Conservation (phyloP, 2,797 vertebrate species). For the Neosilurus mollespiculum region DNA sequence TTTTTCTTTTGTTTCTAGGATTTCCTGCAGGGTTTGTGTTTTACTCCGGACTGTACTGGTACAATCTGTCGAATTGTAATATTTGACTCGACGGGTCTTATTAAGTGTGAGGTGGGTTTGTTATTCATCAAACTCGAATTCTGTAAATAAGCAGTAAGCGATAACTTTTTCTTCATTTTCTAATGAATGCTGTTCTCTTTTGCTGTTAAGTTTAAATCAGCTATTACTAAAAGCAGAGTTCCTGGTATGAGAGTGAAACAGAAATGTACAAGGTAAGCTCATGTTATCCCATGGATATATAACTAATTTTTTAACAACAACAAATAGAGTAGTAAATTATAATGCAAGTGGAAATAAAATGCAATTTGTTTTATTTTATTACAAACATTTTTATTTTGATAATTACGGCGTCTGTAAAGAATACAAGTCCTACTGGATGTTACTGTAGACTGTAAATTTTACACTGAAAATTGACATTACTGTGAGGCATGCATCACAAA, state of each 20-base stretch:
- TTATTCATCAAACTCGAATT: too few species aligned
- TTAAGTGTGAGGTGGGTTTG: slow-evolving; percentile 86
- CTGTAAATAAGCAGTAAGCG: neutral
- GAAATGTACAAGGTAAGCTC: slow-evolving; percentile 84
- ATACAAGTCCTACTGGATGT: too few species aligned
- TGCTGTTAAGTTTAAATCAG: slow-evolving; percentile 83
- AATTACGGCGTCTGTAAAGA: too few species aligned
- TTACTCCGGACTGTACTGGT: slow-evolving; percentile 89
- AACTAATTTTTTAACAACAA: neutral
- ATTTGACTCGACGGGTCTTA: slow-evolving; percentile 78
- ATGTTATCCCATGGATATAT: too few species aligned
- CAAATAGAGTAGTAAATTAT: neutral
- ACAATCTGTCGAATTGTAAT: slow-evolving; percentile 85
- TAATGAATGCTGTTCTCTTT: slow-evolving; percentile 39
- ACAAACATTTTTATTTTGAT: neutral
- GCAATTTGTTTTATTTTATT: neutral
- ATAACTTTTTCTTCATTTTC: too few species aligned
- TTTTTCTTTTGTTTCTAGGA: slow-evolving; percentile 71
- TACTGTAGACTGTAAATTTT: too few species aligned
- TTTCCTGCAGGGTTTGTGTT: slow-evolving; percentile 83
- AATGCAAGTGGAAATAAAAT: neutral
- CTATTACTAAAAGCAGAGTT: slow-evolving; percentile 73
- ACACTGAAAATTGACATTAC: too few species aligned
- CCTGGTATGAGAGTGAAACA: slow-evolving; percentile 79
- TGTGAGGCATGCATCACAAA: too few species aligned